Base-by-base conservation (phyloP, 2,113 vertebrate genomes). In the Procapra przewalskii region DNA sequence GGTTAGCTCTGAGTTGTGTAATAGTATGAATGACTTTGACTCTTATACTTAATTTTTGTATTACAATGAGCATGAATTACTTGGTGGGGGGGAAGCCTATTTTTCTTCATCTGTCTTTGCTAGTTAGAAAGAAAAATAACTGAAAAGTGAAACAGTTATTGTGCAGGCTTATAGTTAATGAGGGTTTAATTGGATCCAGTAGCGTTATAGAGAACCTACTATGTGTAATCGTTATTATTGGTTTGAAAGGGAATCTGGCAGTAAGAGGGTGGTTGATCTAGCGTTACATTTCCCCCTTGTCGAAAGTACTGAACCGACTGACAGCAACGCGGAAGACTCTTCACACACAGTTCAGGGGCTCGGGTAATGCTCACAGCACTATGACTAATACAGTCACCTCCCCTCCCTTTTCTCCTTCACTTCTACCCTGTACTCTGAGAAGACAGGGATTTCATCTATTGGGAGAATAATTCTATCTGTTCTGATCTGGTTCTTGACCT, bases 181-280 rank as follows among this genome's bases (percentile, higher is more conserved):
- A 89, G 67, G 27, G 25, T 16, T 81, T 91, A 88, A 64, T 0
- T 83, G 67, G 93, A 93, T 81, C 31, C 75, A 79, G 83, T 1
- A 83, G 36, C 27, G 59, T 54, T 52, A 81, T 13, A 55, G 25
- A 95, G 75, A 94, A 55, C n/a, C 52, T 50, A 29, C 79, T 82
- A 59, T 71, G 43, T 79, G 9, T 14, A 57, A 33, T 82, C 17
- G 45, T 40, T 92, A 83, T 40, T 79, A 31, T 4, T 43, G 40
- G 83, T n/a, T 75, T 60, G 33, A 94, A 85, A 96, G 91, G 79
- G 85, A 97, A 89, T 48, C 48, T 71, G 88, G 50, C 64, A 88
- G 71, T 62, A 33, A 88, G 52, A 71, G 50, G 50, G 89, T 1
- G 75, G 85, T 5, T 52, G 64, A 27, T 31, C 19, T 64, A 36